Base-by-base conservation (phyloP, 2,113 vertebrate species). In the Thalassoma bifasciatum region DNA sequence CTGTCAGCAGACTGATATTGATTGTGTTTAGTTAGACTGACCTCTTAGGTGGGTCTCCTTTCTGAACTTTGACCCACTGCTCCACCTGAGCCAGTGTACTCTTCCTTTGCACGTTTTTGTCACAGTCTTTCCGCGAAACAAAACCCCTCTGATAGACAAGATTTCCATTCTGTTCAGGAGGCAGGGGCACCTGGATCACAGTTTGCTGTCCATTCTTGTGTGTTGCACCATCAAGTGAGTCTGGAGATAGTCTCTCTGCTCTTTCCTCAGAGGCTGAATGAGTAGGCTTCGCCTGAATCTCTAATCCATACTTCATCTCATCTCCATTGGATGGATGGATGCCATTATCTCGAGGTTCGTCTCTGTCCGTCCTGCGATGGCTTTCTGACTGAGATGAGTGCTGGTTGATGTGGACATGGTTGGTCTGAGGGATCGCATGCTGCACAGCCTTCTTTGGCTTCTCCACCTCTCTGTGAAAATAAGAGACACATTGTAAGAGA, bases 41-140 rank as follows among this genome's bases (percentile, higher is more conserved):
- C 97, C 98, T 99, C 86, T 94, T 96, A 17, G 92, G 57, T 59
- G 94, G 69, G 0, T 98, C 97, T 56, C 92, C 95, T 93, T 98
- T 99, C 78, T 97, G 97, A 79, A 95, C 93, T 89, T 97, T 98
- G 22, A 97, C 94, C 98, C 98, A 99, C 71, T 97, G 95, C 79
- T 99, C 96, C 91, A 96, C 95, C 78, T 98, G 97, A 88, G 96
- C 94, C 93, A 97, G 88, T 9, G 93, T 92, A 62, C 92, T 97
- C 91, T 96, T 97, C 85, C 95, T 95, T 86, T 98, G 96, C 84
- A 93, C 94, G 19, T 96, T 95, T 87, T 97, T 98, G 69, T 96
- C 96, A 8, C 92, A 76, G 79, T 93, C 94, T 26, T 87, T 68
- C 50, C 92, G 94, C 19, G 94, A 85, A 80, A 93, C 89, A 68